phyloP scores from a whole-genome alignment of 2,113 vertebrate genomes.

The Anolis carolinensis region DNA sequence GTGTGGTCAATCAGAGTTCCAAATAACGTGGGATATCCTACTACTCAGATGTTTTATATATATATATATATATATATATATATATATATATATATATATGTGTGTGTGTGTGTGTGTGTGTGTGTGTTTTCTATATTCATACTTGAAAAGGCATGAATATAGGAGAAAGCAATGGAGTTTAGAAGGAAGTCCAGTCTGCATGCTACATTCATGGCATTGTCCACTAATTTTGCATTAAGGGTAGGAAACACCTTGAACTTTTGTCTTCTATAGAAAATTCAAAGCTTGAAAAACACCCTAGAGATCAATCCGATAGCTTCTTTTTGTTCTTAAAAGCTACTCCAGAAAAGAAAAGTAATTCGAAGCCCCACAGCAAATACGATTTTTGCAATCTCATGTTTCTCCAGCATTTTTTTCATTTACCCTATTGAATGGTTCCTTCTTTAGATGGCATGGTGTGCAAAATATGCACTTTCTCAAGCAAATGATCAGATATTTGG shows the following conservation, averaged over 20 bases:
- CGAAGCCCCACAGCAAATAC: neutral
- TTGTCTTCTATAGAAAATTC: constrained; percentile 15
- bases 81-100: no score
- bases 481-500: neutral
- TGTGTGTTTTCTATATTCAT: no score
- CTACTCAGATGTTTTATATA: constrained; percentile 31
- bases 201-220: constrained; percentile 4
- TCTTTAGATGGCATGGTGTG: constrained; percentile 6
- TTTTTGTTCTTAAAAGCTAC: constrained; percentile 9
- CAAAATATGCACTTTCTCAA: constrained; percentile 28
- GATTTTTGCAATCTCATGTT: neutral
- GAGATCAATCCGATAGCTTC: neutral
- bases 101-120: no score
- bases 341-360: neutral
- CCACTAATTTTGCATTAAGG: constrained; percentile 31
- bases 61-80: no score
- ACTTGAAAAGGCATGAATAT: constrained; percentile 47
- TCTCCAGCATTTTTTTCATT: neutral
- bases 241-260: constrained; percentile 47
- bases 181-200: neutral
- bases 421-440: neutral
- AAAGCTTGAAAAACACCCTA: constrained; percentile 39
- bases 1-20: neutral
- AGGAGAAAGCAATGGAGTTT: constrained; percentile 42
- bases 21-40: neutral